phyloP scores from a whole-genome alignment of 2,797 vertebrate species.

The Danio kyathit region DNA sequence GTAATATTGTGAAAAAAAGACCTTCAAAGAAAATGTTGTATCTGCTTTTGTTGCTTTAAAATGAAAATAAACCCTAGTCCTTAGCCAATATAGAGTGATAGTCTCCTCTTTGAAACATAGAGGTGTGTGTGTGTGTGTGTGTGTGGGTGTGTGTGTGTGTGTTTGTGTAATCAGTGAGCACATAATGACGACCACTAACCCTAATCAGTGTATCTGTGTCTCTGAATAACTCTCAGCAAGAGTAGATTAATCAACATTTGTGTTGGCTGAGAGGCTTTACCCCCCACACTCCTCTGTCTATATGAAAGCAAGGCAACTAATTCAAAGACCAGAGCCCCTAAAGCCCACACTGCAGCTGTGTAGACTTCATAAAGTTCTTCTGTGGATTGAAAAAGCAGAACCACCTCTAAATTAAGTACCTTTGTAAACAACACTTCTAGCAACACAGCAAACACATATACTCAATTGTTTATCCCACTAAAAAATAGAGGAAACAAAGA shows the following conservation, averaged over 20 bases:
- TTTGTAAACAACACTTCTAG: constrained; percentile 26
- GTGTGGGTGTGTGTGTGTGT: constrained; percentile 1
- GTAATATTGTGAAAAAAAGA: too few relatives aligned
- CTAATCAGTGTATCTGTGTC: background rate
- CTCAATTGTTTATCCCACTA: constrained; percentile 12
- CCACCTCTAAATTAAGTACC: constrained; percentile 13
- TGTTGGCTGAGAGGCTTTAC: constrained; percentile 9
- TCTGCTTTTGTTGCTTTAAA: too few relatives aligned
- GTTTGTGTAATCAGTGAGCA: constrained; percentile 4
- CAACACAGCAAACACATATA: background rate
- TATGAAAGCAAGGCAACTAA: constrained; percentile 30
- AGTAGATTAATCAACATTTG: constrained; percentile 25
- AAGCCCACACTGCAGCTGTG: background rate
- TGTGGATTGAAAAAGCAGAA: constrained; percentile 1
- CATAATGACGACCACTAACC: background rate
- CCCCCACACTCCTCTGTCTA: background rate
- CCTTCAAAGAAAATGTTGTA: too few relatives aligned
- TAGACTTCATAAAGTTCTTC: constrained; percentile 3
- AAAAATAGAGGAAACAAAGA: constrained; percentile 19
- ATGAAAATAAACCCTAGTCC: too few relatives aligned
- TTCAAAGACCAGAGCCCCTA: constrained; percentile 40
- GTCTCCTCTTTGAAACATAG: too few relatives aligned
- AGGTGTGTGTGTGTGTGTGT: too few relatives aligned
- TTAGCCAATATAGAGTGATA: too few relatives aligned
- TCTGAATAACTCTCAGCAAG: constrained; percentile 1